phyloP scores from a whole-genome alignment of 30 jellyfish, hydroid and myxozoan species.

The Cassiopea andromeda region DNA sequence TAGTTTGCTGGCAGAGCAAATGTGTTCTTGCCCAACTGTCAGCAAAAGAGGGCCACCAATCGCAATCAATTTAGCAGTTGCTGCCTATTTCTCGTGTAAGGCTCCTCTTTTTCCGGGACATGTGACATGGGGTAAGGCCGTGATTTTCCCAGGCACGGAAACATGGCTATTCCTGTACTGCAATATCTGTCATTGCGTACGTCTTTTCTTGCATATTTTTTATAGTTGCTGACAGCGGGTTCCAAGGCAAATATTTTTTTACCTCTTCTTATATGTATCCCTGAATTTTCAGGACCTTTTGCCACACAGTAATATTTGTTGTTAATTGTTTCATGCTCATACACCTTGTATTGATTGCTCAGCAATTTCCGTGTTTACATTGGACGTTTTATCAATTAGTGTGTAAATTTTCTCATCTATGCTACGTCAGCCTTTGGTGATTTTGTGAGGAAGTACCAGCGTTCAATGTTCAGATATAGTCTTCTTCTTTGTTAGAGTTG shows the following conservation, averaged over 20 bases:
- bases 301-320: neutral
- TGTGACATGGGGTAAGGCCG: conserved; percentile 27
- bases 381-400: neutral
- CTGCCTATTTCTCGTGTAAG: neutral
- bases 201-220: neutral
- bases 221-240: conserved; percentile 44
- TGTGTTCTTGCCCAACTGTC: too few species aligned
- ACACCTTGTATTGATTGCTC: neutral
- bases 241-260: conserved; percentile 37
- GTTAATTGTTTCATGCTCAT: neutral
- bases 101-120: neutral
- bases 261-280: neutral
- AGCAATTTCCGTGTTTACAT: conserved; percentile 15
- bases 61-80: too few species aligned
- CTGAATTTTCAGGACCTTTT: neutral
- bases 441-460: too few species aligned
- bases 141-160: conserved; percentile 34
- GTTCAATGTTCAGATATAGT: too few species aligned
- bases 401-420: neutral
- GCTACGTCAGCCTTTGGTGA: too few species aligned
- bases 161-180: neutral
- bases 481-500: too few species aligned
- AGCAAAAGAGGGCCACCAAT: too few species aligned
- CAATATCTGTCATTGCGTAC: conserved; percentile 4
- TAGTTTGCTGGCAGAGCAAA: too few species aligned